Evolutionary conservation across 2,888 invertebrate species (phyloP), one percentile per base, ranked within the genome.

Genomic region (Acanthosepion pharaonis): DNA sequence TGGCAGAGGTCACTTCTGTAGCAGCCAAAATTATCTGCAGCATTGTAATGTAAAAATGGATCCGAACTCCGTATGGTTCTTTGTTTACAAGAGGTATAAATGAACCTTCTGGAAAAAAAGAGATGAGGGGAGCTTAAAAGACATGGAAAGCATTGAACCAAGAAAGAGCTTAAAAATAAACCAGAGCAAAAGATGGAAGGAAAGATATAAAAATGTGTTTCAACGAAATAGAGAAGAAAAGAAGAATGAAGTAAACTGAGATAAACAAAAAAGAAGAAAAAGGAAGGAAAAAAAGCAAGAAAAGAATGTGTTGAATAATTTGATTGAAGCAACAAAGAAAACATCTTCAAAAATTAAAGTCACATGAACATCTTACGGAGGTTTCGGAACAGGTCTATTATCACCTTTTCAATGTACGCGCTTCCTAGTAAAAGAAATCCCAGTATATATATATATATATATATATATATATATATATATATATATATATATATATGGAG

Each of bases 51-150:
- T 93, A 93, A 28, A 93, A 53, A 53, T 93, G 93, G 33, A 93
- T 93, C 93, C 93, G 93, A 28, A 93, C 93, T 51, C 51, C 93
- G 53, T 53, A 93, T 18, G 53, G 93, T 93, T 93, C 93, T 51
- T 93, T 51, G 53, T 93, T 93, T 5, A 93, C 93, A 28, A 93
- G 53, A 51, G 93, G 93, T 15, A 93, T 93, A 53, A 93, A 49
- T 5, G 93, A 51, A 53, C 93, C 93, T 93, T 53, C 93, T 93
- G 49, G 0, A 93, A 93, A 78, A 78, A 11, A 11, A 18, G n/a
- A 78, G 23, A 78, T 15, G 18, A 78, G 23, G 33, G 15, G 28
- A 78, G 78, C n/a, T 78, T n/a, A 78, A 5, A 15, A n/a, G 78
- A 11, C n/a, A 33, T 11, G 11, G 15, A 59, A 59, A 11, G 2